phyloP scores from a whole-genome alignment of 2,888 invertebrate genomes.

The Patella pellucida region DNA sequence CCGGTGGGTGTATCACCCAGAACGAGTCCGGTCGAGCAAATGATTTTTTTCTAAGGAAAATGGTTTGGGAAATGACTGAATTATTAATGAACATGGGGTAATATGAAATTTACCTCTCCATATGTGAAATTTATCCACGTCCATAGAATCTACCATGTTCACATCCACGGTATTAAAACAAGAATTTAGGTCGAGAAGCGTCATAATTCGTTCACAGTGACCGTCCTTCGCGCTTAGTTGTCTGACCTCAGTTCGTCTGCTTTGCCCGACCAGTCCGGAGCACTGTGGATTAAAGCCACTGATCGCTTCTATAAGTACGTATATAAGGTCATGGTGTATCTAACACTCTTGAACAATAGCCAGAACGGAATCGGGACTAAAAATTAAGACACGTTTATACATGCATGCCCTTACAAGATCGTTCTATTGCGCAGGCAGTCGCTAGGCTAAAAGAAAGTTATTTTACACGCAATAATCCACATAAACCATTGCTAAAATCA shows the following conservation, averaged over 20 bases:
- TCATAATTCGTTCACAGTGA: conserved; percentile 52
- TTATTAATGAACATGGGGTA: conserved; percentile 17
- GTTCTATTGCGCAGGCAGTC: conserved; percentile 43
- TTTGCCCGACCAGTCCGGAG: conserved; percentile 22
- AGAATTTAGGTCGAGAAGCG: conserved; percentile 62
- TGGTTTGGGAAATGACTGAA: not conserved
- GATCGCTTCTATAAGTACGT: conserved; percentile 2
- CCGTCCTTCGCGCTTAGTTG: conserved; percentile 33
- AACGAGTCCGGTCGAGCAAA: conserved; percentile 3
- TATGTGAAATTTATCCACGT: conserved; percentile 55
- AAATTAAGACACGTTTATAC: conserved; percentile 49
- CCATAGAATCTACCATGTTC: conserved; percentile 52
- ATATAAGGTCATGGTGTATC: not conserved
- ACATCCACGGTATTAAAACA: conserved; percentile 52
- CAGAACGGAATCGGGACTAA: conserved; percentile 1
- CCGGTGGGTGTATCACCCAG: conserved; percentile 25
- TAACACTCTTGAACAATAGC: conserved; percentile 5
- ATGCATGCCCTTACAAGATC: conserved; percentile 63
- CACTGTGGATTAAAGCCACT: conserved; percentile 17
- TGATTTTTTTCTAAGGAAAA: not conserved
- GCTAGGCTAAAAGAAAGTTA: conserved; percentile 28
- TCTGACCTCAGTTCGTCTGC: conserved; percentile 18
- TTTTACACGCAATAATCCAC: conserved; percentile 26
- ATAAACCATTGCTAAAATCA: conserved; percentile 21
- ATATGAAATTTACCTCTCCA: conserved; percentile 53